A percentile compares a stretch with the other conserved stretches of the same genome.
phyloP scores from a whole-genome alignment of 2,888 invertebrate genomes.

The Orthosia incerta region DNA sequence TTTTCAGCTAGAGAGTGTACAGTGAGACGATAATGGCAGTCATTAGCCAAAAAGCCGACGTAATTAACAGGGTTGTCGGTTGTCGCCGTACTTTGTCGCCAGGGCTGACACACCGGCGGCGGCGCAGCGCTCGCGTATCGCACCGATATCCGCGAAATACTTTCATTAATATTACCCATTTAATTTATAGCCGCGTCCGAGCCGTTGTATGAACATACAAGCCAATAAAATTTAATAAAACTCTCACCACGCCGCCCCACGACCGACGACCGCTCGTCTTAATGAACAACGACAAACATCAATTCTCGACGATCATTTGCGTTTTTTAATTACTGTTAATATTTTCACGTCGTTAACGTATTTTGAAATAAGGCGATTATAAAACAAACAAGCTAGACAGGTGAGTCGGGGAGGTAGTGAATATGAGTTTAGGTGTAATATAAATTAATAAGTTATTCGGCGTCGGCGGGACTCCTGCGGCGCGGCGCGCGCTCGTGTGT shows the following conservation, averaged over 20 bases:
- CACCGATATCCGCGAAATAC: conserved; percentile 70
- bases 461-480: conserved; percentile 81
- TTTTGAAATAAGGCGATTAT: conserved; percentile 84
- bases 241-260: conserved; percentile 75
- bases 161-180: conserved; percentile 74
- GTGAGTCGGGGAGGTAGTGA: conserved; percentile 85
- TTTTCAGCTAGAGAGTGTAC: conserved; percentile 64
- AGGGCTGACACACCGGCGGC: conserved; percentile 26
- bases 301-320: conserved; percentile 83
- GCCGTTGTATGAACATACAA: conserved; percentile 71
- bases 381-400: conserved; percentile 89
- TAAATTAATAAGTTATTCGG: conserved; percentile 89
- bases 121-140: conserved; percentile 45
- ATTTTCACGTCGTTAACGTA: conserved; percentile 89
- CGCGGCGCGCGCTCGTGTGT: conserved; percentile 68
- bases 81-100: conserved; percentile 61
- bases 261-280: conserved; percentile 70
- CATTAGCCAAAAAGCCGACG: conserved; percentile 75
- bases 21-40: conserved; percentile 65
- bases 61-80: conserved; percentile 74
- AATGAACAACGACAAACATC: conserved; percentile 84
- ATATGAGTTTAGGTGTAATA: conserved; percentile 86
- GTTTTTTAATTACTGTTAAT: conserved; percentile 88
- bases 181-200: conserved; percentile 74
- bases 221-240: conserved; percentile 86